Evolutionary conservation across 2,888 invertebrate species (phyloP), one percentile per base, ranked within the genome.

Genomic region (Drosophila pegasa): DNA sequence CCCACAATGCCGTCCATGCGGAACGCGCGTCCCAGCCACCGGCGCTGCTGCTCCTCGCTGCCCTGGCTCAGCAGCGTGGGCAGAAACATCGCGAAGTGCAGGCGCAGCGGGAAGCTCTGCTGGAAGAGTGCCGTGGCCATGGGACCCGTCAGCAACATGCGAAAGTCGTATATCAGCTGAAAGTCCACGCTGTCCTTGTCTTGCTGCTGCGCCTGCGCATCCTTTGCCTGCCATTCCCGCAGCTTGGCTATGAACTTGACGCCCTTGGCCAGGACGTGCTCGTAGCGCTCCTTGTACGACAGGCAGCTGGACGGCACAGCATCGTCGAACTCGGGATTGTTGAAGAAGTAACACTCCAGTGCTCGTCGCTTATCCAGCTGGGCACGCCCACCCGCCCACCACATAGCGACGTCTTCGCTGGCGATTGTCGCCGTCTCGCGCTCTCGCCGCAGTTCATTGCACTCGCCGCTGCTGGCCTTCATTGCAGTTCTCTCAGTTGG

Each of bases 71-170:
- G 94, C 35, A 98, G 91, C 0, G 98, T 95, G 0, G 97, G 97
- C 60, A 98, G 94, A 90, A 98, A 98, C 98, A 98, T 98, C 4
- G 96, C 95, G 90, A 95, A 97, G 92, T 98, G 98, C 2, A 98
- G 93, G 0, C 95, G 94, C 31, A 94, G 84, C 0, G 94, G 92
- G 38, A 89, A 87, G 33, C 89, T 90, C 56, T 91, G 90, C 61
- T 87, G 90, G 45, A 91, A 80, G 14, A 92, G 70, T 0, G 85
- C 91, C 0, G 88, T 78, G 18, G 90, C 91, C 60, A 91, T 54
- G 5, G 88, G 64, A 0, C 91, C 91, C 16, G 87, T 82, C 20
- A 91, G 51, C 2, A 90, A 40, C 25, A 80, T 48, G 27, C 91
- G 91, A 50, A 83, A 81, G 10, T 78, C 80, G 55, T 88, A 74